phyloP scores from a whole-genome alignment of 2,888 invertebrate species.

The Drosophila lutescens region DNA sequence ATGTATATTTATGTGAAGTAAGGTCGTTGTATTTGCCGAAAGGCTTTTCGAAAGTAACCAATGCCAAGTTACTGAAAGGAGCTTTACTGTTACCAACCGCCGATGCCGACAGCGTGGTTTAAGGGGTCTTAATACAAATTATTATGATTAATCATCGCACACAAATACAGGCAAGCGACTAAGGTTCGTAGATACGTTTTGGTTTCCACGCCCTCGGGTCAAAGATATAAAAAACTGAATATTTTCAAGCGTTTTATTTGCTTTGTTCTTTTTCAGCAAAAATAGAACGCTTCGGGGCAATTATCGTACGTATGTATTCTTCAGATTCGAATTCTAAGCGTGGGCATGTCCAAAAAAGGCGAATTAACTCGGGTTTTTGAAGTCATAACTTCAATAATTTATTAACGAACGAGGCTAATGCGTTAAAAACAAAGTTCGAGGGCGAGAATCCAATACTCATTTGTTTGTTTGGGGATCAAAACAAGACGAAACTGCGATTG shows the following conservation, averaged over 20 bases:
- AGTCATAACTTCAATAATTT: conserved; percentile 16
- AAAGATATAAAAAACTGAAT: conserved; percentile 20
- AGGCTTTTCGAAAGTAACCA: conserved; percentile 43
- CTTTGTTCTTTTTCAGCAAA: conserved; percentile 18
- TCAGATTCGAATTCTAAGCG: conserved; percentile 21
- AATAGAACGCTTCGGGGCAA: conserved; percentile 32
- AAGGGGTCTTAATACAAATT: conserved; percentile 43
- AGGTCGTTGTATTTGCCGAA: conserved; percentile 59
- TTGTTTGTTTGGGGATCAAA: conserved; percentile 2
- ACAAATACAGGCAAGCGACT: conserved; percentile 10
- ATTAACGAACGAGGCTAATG: neutral
- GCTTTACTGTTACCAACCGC: conserved; percentile 42
- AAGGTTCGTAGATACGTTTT: conserved; percentile 33
- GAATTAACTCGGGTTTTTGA: conserved; percentile 15
- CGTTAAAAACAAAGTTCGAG: neutral
- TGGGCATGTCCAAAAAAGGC: conserved; percentile 30
- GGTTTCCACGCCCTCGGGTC: conserved; percentile 43
- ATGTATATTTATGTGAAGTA: conserved; percentile 32
- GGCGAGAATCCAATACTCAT: neutral
- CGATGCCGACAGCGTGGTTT: conserved; percentile 30
- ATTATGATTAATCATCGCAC: conserved; percentile 51
- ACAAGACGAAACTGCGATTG: conserved; percentile 4
- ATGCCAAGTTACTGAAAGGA: conserved; percentile 34
- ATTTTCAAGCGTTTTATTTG: conserved; percentile 24
- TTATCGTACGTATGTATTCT: conserved; percentile 5